Evolutionary conservation across 2,113 vertebrate genomes (phyloP).

Genomic region (Amphiprion ocellaris): DNA sequence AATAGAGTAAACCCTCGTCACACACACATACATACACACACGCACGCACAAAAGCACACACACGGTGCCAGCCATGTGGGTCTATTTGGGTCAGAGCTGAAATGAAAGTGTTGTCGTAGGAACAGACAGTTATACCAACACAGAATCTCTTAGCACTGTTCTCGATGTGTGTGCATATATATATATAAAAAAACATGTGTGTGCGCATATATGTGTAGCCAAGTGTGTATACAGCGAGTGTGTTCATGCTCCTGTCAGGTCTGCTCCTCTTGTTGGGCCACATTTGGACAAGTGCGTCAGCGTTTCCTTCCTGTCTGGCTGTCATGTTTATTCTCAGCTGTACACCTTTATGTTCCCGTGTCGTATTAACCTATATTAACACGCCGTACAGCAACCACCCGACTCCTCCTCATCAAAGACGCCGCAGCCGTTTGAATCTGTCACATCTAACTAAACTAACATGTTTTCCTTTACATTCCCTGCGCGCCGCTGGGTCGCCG

Average conservation of each 20-base stretch:
- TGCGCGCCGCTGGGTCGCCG: slow-evolving; percentile 19
- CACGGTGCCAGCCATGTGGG: slow-evolving; percentile 27
- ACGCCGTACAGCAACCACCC: slow-evolving; percentile 24
- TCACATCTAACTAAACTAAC: slow-evolving; percentile 65
- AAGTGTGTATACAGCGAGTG: slow-evolving; percentile 10
- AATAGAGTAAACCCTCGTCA: not conserved
- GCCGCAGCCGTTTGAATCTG: slow-evolving; percentile 58
- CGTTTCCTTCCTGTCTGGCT: slow-evolving; percentile 40
- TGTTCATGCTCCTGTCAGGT: slow-evolving; percentile 48
- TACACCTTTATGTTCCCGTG: slow-evolving; percentile 64
- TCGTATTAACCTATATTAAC: slow-evolving; percentile 77
- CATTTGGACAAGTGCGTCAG: slow-evolving; percentile 57
- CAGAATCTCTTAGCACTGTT: slow-evolving; percentile 29
- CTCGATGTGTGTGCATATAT: not conserved
- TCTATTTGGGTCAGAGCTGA: slow-evolving; percentile 75
- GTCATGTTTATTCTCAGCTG: slow-evolving; percentile 60
- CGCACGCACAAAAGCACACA: slow-evolving; percentile 12
- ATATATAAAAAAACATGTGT: not conserved
- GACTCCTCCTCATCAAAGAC: slow-evolving; percentile 65
- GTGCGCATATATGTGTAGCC: not conserved
- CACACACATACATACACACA: not conserved
- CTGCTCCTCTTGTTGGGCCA: slow-evolving; percentile 55
- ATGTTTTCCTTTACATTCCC: slow-evolving; percentile 72
- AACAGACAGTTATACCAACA: slow-evolving; percentile 61
- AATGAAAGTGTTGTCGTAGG: slow-evolving; percentile 70